A percentile compares a stretch with the other conserved stretches of the same genome.
Conservation (phyloP, 1,140 invertebrate species). For the Pseudomyrmex cubaensis region DNA sequence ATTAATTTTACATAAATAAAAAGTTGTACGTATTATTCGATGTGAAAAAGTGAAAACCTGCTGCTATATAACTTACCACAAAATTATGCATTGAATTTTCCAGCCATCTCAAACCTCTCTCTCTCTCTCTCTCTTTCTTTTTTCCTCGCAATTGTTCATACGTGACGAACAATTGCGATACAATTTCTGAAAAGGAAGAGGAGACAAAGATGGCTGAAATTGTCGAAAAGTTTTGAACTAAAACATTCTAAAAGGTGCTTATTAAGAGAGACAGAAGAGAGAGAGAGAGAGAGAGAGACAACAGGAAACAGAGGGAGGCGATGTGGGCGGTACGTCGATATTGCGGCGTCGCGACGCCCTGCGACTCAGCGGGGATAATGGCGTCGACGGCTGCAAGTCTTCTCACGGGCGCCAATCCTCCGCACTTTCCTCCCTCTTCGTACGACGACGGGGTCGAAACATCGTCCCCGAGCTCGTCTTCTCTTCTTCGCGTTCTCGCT, state of each 20-base stretch:
- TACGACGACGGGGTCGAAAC: neutral
- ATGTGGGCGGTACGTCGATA: conserved; percentile 80
- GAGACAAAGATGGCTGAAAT: conserved; percentile 38
- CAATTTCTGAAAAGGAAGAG: neutral
- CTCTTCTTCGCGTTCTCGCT: neutral
- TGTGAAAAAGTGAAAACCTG: neutral
- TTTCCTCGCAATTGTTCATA: too few relatives aligned
- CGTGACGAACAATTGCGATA: neutral
- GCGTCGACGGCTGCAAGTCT: conserved; percentile 79
- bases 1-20: too few relatives aligned
- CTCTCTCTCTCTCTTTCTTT: too few relatives aligned
- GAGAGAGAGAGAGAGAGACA: conserved; percentile 35
- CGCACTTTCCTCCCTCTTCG: conserved; percentile 54
- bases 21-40: too few relatives aligned
- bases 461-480: neutral
- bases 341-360: conserved; percentile 79
- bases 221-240: conserved; percentile 18
- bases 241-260: conserved; percentile 17
- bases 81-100: neutral
- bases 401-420: conserved; percentile 76
- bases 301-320: conserved; percentile 52
- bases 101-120: neutral
- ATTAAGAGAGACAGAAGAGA: conserved; percentile 15
- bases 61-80: neutral
- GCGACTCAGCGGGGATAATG: conserved; percentile 75